A percentile compares a stretch with the other conserved stretches of the same genome.
Conservation (phyloP, 2,113 vertebrate species). For the Sphaerodactylus townsendi region DNA sequence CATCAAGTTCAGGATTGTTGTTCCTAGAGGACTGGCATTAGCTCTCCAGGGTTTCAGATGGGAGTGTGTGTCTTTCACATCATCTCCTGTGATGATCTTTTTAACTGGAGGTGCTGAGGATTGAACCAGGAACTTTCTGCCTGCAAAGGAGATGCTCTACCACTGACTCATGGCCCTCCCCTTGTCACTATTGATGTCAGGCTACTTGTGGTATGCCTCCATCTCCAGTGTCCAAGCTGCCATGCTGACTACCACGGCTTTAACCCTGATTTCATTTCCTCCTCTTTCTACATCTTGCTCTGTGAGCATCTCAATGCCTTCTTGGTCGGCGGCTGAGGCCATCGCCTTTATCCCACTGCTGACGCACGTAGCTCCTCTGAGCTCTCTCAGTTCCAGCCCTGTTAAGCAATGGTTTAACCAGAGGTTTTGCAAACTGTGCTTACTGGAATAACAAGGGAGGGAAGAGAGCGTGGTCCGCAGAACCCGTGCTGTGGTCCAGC, state of each 20-base stretch:
- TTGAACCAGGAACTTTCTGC: no score
- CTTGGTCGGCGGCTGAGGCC: not conserved
- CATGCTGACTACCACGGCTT: not conserved
- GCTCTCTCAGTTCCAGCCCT: constrained; percentile 14
- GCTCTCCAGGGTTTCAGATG: no score
- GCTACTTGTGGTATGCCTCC: not conserved
- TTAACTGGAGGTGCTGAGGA: no score
- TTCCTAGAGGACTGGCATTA: no score
- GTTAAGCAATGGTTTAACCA: not conserved
- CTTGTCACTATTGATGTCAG: not conserved
- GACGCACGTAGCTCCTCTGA: constrained; percentile 3
- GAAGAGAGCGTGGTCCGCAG: not conserved
- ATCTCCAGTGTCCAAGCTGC: not conserved
- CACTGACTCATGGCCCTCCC: no score
- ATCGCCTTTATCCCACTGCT: not conserved
- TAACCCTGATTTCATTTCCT: not conserved
- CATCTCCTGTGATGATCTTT: no score
- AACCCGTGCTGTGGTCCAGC: constrained; percentile 32
- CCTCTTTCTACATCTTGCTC: not conserved
- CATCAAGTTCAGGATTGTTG: no score
- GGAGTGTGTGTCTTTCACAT: no score
- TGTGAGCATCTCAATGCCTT: not conserved
- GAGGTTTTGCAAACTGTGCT: constrained; percentile 29
- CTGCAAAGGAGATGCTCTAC: no score
- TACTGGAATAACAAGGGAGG: constrained; percentile 27